Base-by-base conservation (phyloP, 92 coral and sea anemone species). In the Heteractis magnifica region DNA sequence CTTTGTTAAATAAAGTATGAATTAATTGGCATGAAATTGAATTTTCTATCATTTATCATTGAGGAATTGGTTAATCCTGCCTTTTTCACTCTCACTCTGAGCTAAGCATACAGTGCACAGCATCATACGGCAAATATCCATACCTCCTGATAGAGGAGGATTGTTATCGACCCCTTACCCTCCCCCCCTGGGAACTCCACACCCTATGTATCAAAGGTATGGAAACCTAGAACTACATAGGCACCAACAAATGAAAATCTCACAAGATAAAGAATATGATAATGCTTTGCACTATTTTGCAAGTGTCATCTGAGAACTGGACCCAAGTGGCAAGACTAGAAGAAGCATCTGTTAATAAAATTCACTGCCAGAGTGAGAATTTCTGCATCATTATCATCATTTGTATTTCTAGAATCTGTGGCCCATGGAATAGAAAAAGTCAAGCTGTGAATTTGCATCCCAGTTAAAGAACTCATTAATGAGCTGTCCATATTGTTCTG, bases 381-480 rank as follows among this genome's bases (percentile, higher is more conserved):
- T 44, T 0, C 11, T 20, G 41, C 16, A 51, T n/a, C 2, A 48
- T 48, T 18, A 11, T 48, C 56, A 76, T 50, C 2, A 4, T 68
- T 48, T 21, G 4, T 4, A 49, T 4, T 58, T 56, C 15, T 82
- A 81, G 51, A 18, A 14, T 64, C 51, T 64, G 13, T 51, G 76
- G 9, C 81, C 77, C 76, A 79, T 58, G 18, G 89, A 86, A 83
- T 91, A 91, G 84, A 87, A 92, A 74, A 89, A 94, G 65, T 94
- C 94, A 11, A 90, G 85, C 4, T 71, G 68, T 76, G 95, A 92
- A 68, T 80, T 89, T 34, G 89, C 93, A 58, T 90, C 94, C 94
- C 94, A 92, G 75, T 94, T 91, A 72, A 97, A 94, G 73, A 97
- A 94, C 72, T 88, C 85, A 58, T 89, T 91, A 65, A 93, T 82